phyloP scores from a whole-genome alignment of 1,140 invertebrate species.

The Calycopis cecrops region DNA sequence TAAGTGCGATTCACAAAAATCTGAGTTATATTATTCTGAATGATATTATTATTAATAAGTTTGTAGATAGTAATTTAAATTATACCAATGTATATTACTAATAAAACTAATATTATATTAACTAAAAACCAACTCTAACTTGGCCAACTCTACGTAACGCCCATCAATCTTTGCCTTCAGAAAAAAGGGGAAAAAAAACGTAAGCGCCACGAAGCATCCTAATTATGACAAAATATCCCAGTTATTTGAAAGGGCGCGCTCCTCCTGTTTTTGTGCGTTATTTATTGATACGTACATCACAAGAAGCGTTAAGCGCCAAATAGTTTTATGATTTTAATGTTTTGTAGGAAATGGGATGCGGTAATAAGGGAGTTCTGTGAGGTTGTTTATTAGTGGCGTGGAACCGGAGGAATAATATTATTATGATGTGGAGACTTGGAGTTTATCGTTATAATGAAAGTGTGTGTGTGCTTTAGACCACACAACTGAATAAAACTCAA shows the following conservation, averaged over 20 bases:
- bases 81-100: not conserved
- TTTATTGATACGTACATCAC: conserved; percentile 28
- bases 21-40: no score
- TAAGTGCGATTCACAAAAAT: no score
- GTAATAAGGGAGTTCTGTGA: no score
- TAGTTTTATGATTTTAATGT: conserved; percentile 23
- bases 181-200: conserved; percentile 45
- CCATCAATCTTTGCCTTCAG: conserved; percentile 35
- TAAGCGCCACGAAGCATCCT: conserved; percentile 45
- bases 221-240: conserved; percentile 68
- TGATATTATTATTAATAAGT: no score
- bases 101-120: not conserved
- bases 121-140: conserved; percentile 18
- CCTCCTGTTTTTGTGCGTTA: conserved; percentile 27
- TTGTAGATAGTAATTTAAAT: no score
- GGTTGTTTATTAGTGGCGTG: no score
- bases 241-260: conserved; percentile 44
- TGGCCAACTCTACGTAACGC: conserved; percentile 20
- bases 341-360: not conserved
- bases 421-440: no score
- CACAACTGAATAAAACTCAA: no score
- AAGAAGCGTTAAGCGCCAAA: conserved; percentile 20
- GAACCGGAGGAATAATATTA: no score
- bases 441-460: no score
- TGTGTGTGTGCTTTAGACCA: no score